Conservation (phyloP, 2,888 invertebrate species). For the Apoderus coryli region DNA sequence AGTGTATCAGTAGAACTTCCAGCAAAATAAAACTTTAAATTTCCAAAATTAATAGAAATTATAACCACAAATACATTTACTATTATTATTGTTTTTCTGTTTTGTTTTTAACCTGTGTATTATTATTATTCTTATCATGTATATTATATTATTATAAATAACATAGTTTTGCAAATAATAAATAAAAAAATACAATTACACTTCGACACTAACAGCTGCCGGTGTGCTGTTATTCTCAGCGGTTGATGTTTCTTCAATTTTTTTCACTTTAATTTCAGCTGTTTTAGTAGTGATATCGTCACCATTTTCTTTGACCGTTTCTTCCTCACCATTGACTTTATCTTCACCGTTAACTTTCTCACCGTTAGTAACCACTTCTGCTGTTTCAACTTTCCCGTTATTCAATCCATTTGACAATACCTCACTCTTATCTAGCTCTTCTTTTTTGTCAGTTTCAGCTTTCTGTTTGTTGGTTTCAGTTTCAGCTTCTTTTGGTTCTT, state of each 20-base stretch:
- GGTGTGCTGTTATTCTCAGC: constrained; percentile 15
- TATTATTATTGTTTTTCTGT: neutral
- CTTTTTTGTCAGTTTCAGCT: constrained; percentile 20
- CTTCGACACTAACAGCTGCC: constrained; percentile 22
- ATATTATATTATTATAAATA: no score
- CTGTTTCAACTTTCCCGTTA: constrained; percentile 13
- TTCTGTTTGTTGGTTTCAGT: constrained; percentile 8
- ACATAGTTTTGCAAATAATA: no score
- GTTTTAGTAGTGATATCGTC: no score
- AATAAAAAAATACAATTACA: constrained; percentile 19
- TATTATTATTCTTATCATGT: neutral
- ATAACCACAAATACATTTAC: no score
- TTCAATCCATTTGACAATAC: constrained; percentile 25
- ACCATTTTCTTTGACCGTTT: constrained; percentile 13
- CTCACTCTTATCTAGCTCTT: constrained; percentile 34
- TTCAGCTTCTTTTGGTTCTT: constrained; percentile 20
- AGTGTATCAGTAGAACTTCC: no score
- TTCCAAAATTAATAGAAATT: no score
- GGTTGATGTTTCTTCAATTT: constrained; percentile 30
- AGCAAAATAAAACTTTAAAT: no score
- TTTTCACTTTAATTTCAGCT: constrained; percentile 42
- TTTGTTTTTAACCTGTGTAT: neutral
- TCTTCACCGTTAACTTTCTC: constrained; percentile 18
- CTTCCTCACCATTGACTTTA: constrained; percentile 16
- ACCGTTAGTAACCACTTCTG: constrained; percentile 11